Base-by-base conservation (phyloP, 1,140 invertebrate species). In the Gonioctena quinquepunctata region DNA sequence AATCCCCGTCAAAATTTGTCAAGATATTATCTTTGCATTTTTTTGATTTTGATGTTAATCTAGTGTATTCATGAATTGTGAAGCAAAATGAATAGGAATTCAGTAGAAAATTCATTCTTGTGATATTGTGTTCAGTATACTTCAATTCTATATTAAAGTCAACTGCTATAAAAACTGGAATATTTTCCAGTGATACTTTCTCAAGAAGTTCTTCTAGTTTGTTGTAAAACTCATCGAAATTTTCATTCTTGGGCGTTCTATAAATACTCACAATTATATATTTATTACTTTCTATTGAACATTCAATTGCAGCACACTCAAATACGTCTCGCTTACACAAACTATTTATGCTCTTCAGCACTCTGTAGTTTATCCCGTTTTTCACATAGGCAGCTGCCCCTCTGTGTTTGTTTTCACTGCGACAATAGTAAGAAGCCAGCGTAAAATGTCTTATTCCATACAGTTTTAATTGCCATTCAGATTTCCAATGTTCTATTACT, bases 1-100 rank as follows among this genome's bases (percentile, higher is more conserved):
- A 59, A 6, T 59, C 56, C 8, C 16, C 23, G 8, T 59, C 23
- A 2, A 22, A 21, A 26, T 59, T 59, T 59, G 56, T 59, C 3
- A 59, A 59, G 16, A 59, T 59, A 59, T 26, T 59, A 16, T 59
- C 56, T 59, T 22, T 59, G 56, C 23, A 59, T 23, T 23, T 59
- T 59, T 1, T 59, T 59, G 23, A 59, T 22, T 18, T 59, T 16
- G 2, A 2, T 1, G 23, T 59, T 21, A 59, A 11, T 59, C 21
- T 59, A 21, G 56, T 59, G 56, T 59, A 59, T 7, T 59, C 56
- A 2, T 3, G 5, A 26, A 59, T 26, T 11, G 56, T 59, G 19
- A 7, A 23, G 23, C 16, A 21, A 59, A 59, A 59, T 23, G 56
- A 59, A 26, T 5, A 59, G 8, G 56, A 59, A 26, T 59, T 22